Evolutionary conservation across 1,140 invertebrate genomes (phyloP).

Genomic region (Cylas formicarius): DNA sequence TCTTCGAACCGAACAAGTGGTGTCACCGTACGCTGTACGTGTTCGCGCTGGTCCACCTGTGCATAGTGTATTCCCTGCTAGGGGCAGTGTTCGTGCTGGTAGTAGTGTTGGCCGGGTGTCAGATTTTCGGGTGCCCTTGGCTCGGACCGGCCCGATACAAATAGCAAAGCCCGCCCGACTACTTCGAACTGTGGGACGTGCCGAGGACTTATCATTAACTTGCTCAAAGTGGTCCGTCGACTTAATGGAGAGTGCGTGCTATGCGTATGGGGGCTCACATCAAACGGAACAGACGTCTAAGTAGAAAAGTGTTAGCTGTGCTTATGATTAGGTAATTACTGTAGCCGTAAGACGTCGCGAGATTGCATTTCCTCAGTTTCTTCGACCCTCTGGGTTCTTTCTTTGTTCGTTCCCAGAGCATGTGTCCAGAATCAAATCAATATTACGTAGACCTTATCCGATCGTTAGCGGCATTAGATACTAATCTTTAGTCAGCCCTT

Average conservation of each 20-base stretch:
- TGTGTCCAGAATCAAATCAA: too few species aligned
- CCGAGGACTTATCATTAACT: slow-evolving; percentile 31
- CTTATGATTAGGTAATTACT: too few species aligned
- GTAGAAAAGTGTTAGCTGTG: neutral
- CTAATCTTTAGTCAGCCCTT: too few species aligned
- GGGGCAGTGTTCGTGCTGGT: slow-evolving; percentile 51
- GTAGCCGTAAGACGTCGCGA: too few species aligned
- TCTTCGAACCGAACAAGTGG: slow-evolving; percentile 67
- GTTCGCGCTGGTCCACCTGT: slow-evolving; percentile 67
- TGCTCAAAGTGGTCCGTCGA: slow-evolving; percentile 9
- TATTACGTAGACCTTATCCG: too few species aligned
- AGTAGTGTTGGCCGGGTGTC: slow-evolving; percentile 53
- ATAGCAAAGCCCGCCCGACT: slow-evolving; percentile 44
- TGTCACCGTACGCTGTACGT: slow-evolving; percentile 71
- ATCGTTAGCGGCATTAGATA: too few species aligned
- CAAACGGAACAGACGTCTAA: neutral
- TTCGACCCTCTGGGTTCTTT: too few species aligned
- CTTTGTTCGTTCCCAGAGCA: too few species aligned
- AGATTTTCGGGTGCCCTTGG: slow-evolving; percentile 61
- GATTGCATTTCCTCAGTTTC: too few species aligned
- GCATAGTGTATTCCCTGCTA: slow-evolving; percentile 57
- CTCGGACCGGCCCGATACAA: slow-evolving; percentile 53
- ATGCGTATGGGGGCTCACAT: too few species aligned
- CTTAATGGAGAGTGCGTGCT: too few species aligned
- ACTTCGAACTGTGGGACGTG: slow-evolving; percentile 46